Percentiles rank a stretch among this genome's conserved stretches.
Evolutionary conservation across 2,888 invertebrate species (phyloP).

Genomic region (Drosophila peninsularis): DNA sequence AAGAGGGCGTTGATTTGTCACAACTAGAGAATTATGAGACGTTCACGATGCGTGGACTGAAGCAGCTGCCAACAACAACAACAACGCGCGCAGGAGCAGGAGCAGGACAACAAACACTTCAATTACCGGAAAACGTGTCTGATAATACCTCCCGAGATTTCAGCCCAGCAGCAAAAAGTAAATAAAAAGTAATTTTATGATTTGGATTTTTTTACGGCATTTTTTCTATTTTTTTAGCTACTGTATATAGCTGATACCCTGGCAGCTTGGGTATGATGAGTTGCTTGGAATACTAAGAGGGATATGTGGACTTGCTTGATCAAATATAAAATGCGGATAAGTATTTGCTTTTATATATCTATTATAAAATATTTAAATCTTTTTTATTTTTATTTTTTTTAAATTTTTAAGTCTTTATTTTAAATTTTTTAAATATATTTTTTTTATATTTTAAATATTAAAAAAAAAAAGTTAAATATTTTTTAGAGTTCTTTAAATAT

Average conservation of each 20-base stretch:
- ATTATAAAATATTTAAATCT: too few species aligned
- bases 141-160: slow-evolving; percentile 71
- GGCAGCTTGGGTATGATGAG: background rate
- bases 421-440: too few species aligned
- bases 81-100: slow-evolving; percentile 15
- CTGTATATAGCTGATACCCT: slow-evolving; percentile 4
- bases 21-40: slow-evolving; percentile 77
- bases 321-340: background rate
- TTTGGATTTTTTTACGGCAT: slow-evolving; percentile 60
- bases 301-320: background rate
- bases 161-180: slow-evolving; percentile 53
- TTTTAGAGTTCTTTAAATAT: background rate
- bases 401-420: too few species aligned
- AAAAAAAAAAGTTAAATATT: background rate
- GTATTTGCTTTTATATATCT: background rate
- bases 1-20: slow-evolving; percentile 80
- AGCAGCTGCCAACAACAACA: slow-evolving; percentile 58
- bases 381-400: too few species aligned
- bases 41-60: slow-evolving; percentile 39
- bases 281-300: background rate
- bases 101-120: slow-evolving; percentile 65
- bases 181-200: slow-evolving; percentile 79
- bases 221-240: slow-evolving; percentile 28
- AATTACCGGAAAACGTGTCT: slow-evolving; percentile 82
- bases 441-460: background rate